These are phyloP conservation scores for Bursaphelenchus mucronatus DNA, from an alignment of 1,140 invertebrate species.

Conservation along the genomic window DNA sequence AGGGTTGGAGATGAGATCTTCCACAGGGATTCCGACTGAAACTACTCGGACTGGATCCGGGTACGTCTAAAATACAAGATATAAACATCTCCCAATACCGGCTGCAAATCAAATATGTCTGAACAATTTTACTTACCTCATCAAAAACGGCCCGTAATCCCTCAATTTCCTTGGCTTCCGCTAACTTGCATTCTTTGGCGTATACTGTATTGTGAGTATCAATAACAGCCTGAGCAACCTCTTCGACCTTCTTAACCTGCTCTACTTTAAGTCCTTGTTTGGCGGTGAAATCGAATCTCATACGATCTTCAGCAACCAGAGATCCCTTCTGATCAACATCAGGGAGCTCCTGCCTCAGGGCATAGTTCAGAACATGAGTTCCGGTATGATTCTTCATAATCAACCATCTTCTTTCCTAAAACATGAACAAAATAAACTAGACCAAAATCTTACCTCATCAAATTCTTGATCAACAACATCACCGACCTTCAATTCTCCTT, in stretches of 20 bases:
- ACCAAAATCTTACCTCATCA: slow-evolving; percentile 67
- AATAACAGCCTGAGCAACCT: slow-evolving; percentile 74
- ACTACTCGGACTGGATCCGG: slow-evolving; percentile 96
- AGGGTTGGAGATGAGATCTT: slow-evolving; percentile 81
- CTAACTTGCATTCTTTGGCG: slow-evolving; percentile 79
- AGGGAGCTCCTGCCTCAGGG: slow-evolving; percentile 79
- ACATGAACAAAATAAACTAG: slow-evolving; percentile 19
- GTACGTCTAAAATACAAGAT: slow-evolving; percentile 70
- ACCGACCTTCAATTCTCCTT: slow-evolving; percentile 76
- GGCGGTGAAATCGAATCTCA: slow-evolving; percentile 94
- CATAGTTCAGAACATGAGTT: slow-evolving; percentile 93
- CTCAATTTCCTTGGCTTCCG: slow-evolving; percentile 78
- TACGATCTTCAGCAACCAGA: slow-evolving; percentile 90
- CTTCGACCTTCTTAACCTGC: slow-evolving; percentile 77
- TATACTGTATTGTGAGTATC: slow-evolving; percentile 77
- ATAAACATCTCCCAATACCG: slow-evolving; percentile 2
- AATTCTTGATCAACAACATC: slow-evolving; percentile 78
- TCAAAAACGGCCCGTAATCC: slow-evolving; percentile 96
- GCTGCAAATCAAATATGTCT: slow-evolving; percentile 5
- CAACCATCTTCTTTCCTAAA: slow-evolving; percentile 70
- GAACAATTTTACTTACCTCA: slow-evolving; percentile 66
- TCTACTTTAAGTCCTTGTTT: slow-evolving; percentile 80
- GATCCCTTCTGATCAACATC: slow-evolving; percentile 94
- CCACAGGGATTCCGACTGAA: slow-evolving; percentile 84
- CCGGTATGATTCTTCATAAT: slow-evolving; percentile 99